phyloP scores from a whole-genome alignment of 2,888 invertebrate species.

The Quadriops clusia region DNA sequence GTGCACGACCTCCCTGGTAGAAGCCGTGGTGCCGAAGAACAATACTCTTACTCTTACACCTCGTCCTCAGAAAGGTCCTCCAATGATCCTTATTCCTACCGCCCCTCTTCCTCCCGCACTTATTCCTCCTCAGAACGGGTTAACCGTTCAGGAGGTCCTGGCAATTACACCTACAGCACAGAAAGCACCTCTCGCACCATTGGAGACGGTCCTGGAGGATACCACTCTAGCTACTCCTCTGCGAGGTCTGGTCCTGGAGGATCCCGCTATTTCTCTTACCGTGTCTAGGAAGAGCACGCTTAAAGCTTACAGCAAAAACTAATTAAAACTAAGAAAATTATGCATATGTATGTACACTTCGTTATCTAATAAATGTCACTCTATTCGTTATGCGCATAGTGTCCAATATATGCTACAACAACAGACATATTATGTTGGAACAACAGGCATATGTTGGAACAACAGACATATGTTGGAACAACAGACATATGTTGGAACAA shows the following conservation, averaged over 20 bases:
- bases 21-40: conserved; percentile 63
- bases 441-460: too few species aligned
- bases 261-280: conserved; percentile 78
- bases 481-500: too few species aligned
- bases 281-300: too few species aligned
- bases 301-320: background rate
- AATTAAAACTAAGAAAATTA: too few species aligned
- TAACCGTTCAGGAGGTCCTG: conserved; percentile 54
- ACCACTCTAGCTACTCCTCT: conserved; percentile 66
- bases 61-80: conserved; percentile 44
- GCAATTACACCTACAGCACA: conserved; percentile 59
- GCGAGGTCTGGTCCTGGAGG: conserved; percentile 71
- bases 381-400: too few species aligned
- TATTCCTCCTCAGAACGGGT: conserved; percentile 61
- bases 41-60: conserved; percentile 76
- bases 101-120: conserved; percentile 50
- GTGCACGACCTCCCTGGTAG: conserved; percentile 64
- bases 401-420: too few species aligned
- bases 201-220: conserved; percentile 64
- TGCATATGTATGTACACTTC: too few species aligned
- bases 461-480: too few species aligned
- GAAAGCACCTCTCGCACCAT: conserved; percentile 61
- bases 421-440: too few species aligned
- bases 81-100: conserved; percentile 42
- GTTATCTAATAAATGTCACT: too few species aligned